Conservation (phyloP, 2,113 vertebrate species). For the Sardina pilchardus region DNA sequence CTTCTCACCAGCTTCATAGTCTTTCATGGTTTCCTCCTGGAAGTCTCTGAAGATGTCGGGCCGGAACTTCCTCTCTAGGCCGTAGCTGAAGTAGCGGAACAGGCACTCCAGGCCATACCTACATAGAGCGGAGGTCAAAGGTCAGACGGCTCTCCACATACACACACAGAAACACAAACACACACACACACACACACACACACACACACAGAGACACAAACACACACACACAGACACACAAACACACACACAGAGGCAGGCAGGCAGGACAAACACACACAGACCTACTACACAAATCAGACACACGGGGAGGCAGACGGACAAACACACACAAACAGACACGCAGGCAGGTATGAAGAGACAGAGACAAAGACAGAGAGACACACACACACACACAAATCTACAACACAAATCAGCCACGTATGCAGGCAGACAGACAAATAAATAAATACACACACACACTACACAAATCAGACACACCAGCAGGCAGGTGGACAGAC, state of each 20-base stretch:
- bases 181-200: background rate
- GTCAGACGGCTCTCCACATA: background rate
- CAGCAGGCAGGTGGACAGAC: background rate
- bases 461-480: background rate
- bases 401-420: no score
- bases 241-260: slow-evolving; percentile 11
- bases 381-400: background rate
- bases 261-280: slow-evolving; percentile 11
- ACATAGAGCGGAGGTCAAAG: slow-evolving; percentile 9
- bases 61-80: slow-evolving; percentile 96
- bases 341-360: no score
- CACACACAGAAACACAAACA: background rate
- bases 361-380: no score
- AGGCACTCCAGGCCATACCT: slow-evolving; percentile 99
- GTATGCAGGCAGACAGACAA: background rate
- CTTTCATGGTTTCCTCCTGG: slow-evolving; percentile 94
- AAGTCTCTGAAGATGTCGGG: slow-evolving; percentile 97
- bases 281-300: background rate
- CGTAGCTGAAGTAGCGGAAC: slow-evolving; percentile 99
- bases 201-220: background rate
- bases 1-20: slow-evolving; percentile 89
- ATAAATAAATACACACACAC: no score
- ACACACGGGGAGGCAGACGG: background rate
- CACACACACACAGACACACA: background rate
- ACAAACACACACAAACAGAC: no score